phyloP scores from a whole-genome alignment of 2,888 invertebrate species.

The Heliconius charithonia region DNA sequence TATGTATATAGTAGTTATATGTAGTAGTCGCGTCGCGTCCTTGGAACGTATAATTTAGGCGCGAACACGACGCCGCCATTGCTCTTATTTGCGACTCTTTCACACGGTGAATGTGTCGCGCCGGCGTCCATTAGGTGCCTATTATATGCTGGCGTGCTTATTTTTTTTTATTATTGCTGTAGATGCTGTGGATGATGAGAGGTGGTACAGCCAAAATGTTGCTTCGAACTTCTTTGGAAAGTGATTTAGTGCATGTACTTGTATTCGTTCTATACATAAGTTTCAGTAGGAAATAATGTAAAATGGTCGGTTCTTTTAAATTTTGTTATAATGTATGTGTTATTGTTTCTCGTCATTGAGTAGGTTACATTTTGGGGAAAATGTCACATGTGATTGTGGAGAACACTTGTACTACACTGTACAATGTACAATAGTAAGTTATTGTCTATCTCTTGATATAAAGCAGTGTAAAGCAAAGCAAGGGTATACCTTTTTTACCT shows the following conservation, averaged over 20 bases:
- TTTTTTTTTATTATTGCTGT: constrained; percentile 48
- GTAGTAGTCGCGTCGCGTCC: constrained; percentile 40
- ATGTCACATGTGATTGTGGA: no score
- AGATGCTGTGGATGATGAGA: constrained; percentile 20
- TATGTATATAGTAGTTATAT: neutral
- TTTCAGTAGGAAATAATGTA: neutral
- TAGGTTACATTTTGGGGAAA: neutral
- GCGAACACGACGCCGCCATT: constrained; percentile 52
- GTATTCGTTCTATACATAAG: neutral
- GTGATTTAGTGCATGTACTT: neutral
- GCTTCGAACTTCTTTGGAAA: neutral
- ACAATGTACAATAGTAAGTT: no score
- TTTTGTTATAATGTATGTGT: no score
- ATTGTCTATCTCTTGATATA: no score
- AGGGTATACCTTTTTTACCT: no score
- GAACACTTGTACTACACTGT: no score
- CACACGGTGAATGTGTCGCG: constrained; percentile 68
- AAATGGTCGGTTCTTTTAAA: no score
- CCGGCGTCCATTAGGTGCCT: constrained; percentile 73
- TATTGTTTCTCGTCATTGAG: no score
- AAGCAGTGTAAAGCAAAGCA: no score
- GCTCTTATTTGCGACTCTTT: constrained; percentile 65
- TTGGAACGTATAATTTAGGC: constrained; percentile 53
- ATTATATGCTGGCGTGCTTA: constrained; percentile 66
- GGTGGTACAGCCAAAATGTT: neutral